Percentiles rank a stretch among this genome's conserved stretches.
phyloP scores from a whole-genome alignment of 2,113 vertebrate genomes.

The Sula dactylatra region DNA sequence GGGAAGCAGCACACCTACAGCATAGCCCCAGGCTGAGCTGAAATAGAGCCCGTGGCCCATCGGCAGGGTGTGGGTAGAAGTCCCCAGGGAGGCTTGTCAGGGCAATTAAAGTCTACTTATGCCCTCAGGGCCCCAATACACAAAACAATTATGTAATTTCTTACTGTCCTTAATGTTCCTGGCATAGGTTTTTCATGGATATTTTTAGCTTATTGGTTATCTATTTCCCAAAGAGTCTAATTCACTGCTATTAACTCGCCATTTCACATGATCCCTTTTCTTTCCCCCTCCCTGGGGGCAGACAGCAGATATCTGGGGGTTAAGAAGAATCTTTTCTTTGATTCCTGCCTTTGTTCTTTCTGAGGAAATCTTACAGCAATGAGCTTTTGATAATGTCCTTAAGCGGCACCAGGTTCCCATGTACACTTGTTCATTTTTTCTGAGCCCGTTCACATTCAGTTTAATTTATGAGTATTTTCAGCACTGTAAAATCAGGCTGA shows the following conservation, averaged over 20 bases:
- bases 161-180: not conserved
- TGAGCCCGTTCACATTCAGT: not conserved
- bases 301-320: not conserved
- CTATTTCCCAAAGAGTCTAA: not conserved
- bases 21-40: not conserved
- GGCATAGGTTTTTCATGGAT: not conserved
- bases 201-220: not conserved
- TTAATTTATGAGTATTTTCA: not conserved
- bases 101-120: not conserved
- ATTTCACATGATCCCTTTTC: not conserved
- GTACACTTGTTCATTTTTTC: not conserved
- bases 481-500: not conserved
- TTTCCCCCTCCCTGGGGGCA: not conserved
- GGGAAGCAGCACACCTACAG: not conserved
- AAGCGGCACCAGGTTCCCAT: not conserved
- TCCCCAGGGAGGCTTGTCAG: not conserved
- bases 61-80: not conserved
- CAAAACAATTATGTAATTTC: not conserved
- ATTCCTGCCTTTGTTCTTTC: not conserved
- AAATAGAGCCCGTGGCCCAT: not conserved
- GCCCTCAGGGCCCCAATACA: not conserved
- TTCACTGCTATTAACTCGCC: not conserved
- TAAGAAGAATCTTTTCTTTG: not conserved
- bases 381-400: not conserved
- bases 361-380: not conserved